Conservation (phyloP, 1,140 invertebrate genomes). For the Acyrthosiphon pisum region DNA sequence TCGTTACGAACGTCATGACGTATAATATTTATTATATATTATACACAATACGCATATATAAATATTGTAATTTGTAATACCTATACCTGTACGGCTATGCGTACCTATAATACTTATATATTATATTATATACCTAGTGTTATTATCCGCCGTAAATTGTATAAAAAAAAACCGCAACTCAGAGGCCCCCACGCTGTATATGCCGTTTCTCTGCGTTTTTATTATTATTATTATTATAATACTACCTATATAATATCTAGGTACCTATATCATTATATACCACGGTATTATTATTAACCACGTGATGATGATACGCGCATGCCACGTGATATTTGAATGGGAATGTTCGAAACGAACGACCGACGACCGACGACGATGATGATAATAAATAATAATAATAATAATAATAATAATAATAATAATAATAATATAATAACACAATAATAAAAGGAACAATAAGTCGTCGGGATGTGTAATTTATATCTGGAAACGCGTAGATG, state of each 20-base stretch:
- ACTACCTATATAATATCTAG: background rate
- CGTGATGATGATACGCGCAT: background rate
- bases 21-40: background rate
- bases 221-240: background rate
- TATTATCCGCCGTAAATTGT: background rate
- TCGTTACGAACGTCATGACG: conserved; percentile 2
- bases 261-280: background rate
- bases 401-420: conserved; percentile 4
- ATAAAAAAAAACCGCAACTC: conserved; percentile 16
- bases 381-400: conserved; percentile 13
- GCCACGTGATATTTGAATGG: conserved; percentile 27
- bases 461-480: conserved; percentile 45
- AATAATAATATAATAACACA: conserved; percentile 24
- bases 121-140: background rate
- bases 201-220: background rate
- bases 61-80: background rate
- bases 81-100: background rate
- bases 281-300: background rate
- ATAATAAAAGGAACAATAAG: conserved; percentile 50
- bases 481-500: background rate
- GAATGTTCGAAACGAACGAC: background rate
- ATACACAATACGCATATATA: background rate
- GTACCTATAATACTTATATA: too few species aligned
- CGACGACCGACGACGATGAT: background rate
- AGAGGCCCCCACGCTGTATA: background rate